Percentiles rank a stretch among this genome's conserved stretches.
Evolutionary conservation across 2,113 vertebrate species (phyloP).

Genomic region (Halcyon senegalensis): DNA sequence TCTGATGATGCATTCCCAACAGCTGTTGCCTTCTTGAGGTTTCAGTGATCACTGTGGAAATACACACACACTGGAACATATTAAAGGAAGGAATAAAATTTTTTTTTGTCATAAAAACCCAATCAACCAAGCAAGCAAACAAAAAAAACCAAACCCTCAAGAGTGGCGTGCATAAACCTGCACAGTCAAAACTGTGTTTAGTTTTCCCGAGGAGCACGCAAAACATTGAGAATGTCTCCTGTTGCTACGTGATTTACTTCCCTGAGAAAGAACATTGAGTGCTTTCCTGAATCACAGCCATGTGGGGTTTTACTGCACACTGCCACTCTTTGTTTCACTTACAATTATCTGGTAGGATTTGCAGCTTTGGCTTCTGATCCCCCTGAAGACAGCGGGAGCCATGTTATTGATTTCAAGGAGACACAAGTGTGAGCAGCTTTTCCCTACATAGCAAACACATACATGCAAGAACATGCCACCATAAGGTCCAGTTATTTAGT

Average conservation of each 20-base stretch:
- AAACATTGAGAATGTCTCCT: neutral
- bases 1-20: neutral
- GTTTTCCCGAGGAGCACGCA: neutral
- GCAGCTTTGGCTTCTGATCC: neutral
- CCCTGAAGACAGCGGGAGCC: neutral
- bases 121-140: too few relatives aligned
- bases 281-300: neutral
- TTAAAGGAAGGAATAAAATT: neutral
- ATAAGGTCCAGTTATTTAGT: neutral
- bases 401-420: neutral
- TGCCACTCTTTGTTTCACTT: slow-evolving; percentile 8
- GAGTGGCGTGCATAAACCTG: neutral
- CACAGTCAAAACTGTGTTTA: neutral
- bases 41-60: neutral
- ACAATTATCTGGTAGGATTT: neutral
- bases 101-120: neutral
- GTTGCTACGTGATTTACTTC: neutral
- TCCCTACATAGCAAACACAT: neutral
- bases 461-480: neutral
- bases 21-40: neutral
- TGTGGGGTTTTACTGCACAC: neutral
- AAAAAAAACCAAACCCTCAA: neutral
- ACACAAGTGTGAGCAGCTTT: neutral
- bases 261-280: neutral
- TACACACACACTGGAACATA: neutral